Conservation (phyloP, 2,113 vertebrate species). For the Fulmarus glacialis region DNA sequence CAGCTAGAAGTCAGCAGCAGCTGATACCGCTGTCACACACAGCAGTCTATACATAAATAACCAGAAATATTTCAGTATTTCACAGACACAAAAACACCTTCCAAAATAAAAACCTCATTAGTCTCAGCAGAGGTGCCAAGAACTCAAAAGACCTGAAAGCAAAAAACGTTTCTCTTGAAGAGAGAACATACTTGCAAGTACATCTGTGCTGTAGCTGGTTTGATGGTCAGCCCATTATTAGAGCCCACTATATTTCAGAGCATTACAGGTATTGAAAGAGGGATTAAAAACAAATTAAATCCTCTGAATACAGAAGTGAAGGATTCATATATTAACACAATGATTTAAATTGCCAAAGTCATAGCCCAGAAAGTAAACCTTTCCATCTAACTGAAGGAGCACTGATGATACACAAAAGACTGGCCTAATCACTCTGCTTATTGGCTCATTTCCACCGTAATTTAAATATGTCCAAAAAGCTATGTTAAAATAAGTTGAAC, state of each 20-base stretch:
- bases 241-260: neutral
- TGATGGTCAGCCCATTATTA: neutral
- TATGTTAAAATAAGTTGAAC: rapidly evolving
- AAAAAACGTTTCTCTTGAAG: neutral
- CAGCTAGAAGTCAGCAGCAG: neutral
- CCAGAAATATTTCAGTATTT: neutral
- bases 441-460: neutral
- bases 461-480: neutral
- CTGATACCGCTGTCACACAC: neutral
- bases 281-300: neutral
- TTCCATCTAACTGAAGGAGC: neutral
- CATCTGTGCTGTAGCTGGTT: neutral
- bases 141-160: neutral
- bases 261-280: too few relatives aligned
- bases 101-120: neutral
- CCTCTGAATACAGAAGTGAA: neutral
- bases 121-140: too few relatives aligned
- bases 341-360: neutral
- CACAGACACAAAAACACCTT: neutral
- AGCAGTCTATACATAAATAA: rapidly evolving
- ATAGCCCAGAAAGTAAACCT: neutral
- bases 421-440: neutral
- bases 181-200: neutral
- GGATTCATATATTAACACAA: neutral
- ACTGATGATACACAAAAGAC: rapidly evolving